Percentiles rank a stretch among this genome's conserved stretches.
Evolutionary conservation across 1,140 invertebrate species (phyloP).

Genomic region (Orchesella cincta): DNA sequence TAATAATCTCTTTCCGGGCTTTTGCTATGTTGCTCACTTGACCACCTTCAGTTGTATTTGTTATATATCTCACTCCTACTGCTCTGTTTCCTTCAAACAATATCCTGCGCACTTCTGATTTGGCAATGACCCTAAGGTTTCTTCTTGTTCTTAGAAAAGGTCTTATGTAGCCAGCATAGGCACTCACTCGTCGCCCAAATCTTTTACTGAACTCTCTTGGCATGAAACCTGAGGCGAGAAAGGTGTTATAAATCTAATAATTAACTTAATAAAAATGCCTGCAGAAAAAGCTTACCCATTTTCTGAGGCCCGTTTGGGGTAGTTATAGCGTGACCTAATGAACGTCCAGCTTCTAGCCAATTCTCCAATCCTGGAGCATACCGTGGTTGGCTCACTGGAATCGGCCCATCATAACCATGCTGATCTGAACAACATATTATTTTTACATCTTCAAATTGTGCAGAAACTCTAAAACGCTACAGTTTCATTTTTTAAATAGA

Average conservation of each 20-base stretch:
- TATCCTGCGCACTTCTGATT: conserved; percentile 14
- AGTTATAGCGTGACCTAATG: background rate
- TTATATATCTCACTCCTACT: background rate
- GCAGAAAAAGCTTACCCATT: no score
- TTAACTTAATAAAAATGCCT: no score
- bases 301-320: conserved; percentile 30
- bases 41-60: no score
- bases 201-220: conserved; percentile 2
- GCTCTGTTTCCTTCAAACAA: background rate
- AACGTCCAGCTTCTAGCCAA: background rate
- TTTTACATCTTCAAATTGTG: no score
- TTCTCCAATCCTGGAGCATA: background rate
- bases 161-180: conserved; percentile 29
- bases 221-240: conserved; percentile 27
- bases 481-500: no score
- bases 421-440: no score
- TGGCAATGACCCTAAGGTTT: conserved; percentile 30
- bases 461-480: no score
- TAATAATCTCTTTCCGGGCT: conserved; percentile 31
- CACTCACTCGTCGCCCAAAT: conserved; percentile 21
- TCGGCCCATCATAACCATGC: background rate
- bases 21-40: no score
- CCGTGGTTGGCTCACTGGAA: background rate
- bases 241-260: no score
- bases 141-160: background rate